Conservation (phyloP, 2,113 vertebrate species). For the Rallus limicola region DNA sequence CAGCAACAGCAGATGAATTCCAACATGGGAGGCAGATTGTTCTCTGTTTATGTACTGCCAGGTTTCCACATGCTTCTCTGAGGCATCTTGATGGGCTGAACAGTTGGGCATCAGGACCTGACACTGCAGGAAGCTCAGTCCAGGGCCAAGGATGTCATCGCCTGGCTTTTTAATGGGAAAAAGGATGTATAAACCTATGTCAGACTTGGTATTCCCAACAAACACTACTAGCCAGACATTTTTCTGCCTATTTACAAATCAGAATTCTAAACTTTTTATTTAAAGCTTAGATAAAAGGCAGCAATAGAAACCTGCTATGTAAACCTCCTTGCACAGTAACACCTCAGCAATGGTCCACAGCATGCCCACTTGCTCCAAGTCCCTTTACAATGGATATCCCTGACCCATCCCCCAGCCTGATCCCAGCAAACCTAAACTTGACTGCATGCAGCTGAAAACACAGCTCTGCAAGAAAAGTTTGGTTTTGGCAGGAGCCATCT, state of each 20-base stretch:
- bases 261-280: background rate
- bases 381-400: background rate
- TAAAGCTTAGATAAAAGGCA: background rate
- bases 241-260: background rate
- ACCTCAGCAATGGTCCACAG: background rate
- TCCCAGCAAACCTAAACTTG: background rate
- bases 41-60: background rate
- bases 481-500: background rate
- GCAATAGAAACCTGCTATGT: background rate
- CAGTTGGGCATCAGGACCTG: background rate
- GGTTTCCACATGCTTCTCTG: background rate
- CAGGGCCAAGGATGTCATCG: fast-evolving
- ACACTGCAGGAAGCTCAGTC: background rate
- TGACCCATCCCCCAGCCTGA: background rate
- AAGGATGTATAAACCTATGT: background rate
- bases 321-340: background rate
- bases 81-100: background rate
- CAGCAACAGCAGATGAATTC: background rate
- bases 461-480: background rate
- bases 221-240: background rate
- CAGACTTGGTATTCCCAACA: background rate
- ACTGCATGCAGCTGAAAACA: background rate
- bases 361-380: background rate
- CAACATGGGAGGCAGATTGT: background rate
- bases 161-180: background rate